These are phyloP conservation scores for Orchestia grillus DNA, from an alignment of 1,140 invertebrate genomes.

Conservation along the genomic window DNA sequence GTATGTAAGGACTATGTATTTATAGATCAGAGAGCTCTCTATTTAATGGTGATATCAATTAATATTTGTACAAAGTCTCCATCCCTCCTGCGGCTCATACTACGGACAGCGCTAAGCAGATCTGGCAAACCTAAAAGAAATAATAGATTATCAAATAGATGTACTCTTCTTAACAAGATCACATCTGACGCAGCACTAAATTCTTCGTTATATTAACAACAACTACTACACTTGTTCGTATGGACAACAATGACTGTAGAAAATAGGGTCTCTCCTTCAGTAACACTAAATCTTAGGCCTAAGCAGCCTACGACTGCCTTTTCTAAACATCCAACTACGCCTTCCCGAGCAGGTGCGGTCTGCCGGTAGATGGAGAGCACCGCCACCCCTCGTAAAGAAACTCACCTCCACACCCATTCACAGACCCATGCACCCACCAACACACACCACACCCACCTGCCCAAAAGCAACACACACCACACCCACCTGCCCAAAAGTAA, in stretches of 20 bases:
- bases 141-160: neutral
- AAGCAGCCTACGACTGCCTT: neutral
- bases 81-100: neutral
- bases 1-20: neutral
- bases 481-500: too few relatives aligned
- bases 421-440: too few relatives aligned
- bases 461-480: too few relatives aligned
- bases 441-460: too few relatives aligned
- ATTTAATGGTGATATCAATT: neutral
- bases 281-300: slow-evolving; percentile 35
- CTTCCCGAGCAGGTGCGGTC: neutral
- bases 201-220: slow-evolving; percentile 6
- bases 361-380: too few relatives aligned
- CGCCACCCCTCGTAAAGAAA: too few relatives aligned
- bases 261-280: slow-evolving; percentile 43
- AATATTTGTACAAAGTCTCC: neutral
- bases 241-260: slow-evolving; percentile 43
- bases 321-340: slow-evolving; percentile 19
- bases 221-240: slow-evolving; percentile 41
- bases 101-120: neutral
- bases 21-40: neutral
- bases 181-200: slow-evolving; percentile 29
- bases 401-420: too few relatives aligned
- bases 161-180: slow-evolving; percentile 34
- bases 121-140: neutral